Percentiles rank a stretch among this genome's conserved stretches.
phyloP scores from a whole-genome alignment of 2,797 vertebrate species.

The Spondyliosoma cantharus region DNA sequence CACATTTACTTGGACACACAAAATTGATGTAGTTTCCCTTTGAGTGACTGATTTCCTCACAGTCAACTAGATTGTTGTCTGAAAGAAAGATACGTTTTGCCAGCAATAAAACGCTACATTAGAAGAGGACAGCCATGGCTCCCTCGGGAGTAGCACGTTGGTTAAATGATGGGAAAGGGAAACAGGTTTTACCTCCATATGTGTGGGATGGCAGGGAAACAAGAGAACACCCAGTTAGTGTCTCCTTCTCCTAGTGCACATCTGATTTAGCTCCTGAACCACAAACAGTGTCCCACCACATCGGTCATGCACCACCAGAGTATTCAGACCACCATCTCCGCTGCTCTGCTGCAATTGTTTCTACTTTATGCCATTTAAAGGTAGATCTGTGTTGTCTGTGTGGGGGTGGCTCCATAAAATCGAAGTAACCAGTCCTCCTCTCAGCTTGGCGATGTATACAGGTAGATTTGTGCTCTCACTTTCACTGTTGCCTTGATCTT shows the following conservation, averaged over 20 bases:
- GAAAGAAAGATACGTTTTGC: background rate
- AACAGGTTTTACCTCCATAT: slow-evolving; percentile 5
- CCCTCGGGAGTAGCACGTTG: background rate
- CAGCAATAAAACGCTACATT: background rate
- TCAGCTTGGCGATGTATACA: slow-evolving; percentile 1
- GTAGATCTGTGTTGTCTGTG: background rate
- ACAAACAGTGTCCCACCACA: slow-evolving; percentile 25
- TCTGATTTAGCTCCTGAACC: slow-evolving; percentile 32
- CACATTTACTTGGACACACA: background rate
- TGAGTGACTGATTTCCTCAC: background rate
- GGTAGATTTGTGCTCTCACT: slow-evolving; percentile 3
- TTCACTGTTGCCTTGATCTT: slow-evolving; percentile 23
- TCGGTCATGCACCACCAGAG: slow-evolving; percentile 22
- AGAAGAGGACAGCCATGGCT: background rate
- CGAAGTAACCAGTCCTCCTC: background rate
- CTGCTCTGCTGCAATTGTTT: slow-evolving; percentile 13
- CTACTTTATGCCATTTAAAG: slow-evolving; percentile 11
- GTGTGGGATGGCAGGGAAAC: background rate
- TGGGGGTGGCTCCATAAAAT: background rate
- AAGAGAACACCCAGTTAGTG: background rate
- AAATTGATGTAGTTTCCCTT: background rate
- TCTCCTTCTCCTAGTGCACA: background rate
- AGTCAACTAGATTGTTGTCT: too few relatives aligned
- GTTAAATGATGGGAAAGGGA: slow-evolving; percentile 2
- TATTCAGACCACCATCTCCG: slow-evolving; percentile 18